phyloP scores from a whole-genome alignment of 2,113 vertebrate genomes.

The Epinephelus moara region DNA sequence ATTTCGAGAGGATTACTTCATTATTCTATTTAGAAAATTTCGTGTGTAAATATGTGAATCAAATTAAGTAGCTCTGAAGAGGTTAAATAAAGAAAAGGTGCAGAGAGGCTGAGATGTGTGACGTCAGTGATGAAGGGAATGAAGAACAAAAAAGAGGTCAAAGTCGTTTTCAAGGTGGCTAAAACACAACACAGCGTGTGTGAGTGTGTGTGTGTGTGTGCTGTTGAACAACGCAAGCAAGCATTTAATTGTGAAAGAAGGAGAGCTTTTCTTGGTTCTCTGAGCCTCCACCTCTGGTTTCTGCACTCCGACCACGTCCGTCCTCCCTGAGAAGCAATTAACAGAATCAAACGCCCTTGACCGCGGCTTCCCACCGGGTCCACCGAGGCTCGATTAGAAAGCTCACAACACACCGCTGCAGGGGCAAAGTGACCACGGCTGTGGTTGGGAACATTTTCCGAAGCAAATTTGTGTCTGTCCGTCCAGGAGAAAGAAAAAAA shows the following conservation, averaged over 20 bases:
- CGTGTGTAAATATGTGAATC: no score
- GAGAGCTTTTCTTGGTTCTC: not conserved
- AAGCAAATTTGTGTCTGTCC: not conserved
- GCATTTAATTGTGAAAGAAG: conserved; percentile 19
- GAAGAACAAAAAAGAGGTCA: conserved; percentile 11
- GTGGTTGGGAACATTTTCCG: not conserved
- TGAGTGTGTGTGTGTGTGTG: not conserved
- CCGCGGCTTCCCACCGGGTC: conserved; percentile 17
- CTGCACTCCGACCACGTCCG: conserved; percentile 57
- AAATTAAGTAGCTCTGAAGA: not conserved
- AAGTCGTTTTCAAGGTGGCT: conserved; percentile 24
- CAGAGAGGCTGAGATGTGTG: not conserved
- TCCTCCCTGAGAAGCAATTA: conserved; percentile 70
- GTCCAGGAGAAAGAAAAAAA: not conserved
- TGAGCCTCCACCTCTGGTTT: not conserved
- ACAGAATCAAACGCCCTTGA: conserved; percentile 71
- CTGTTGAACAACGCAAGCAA: not conserved
- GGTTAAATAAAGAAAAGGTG: not conserved
- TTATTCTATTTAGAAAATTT: not conserved
- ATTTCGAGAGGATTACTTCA: not conserved
- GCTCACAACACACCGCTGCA: not conserved
- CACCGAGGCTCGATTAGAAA: not conserved
- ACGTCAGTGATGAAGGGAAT: not conserved
- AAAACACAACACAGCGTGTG: not conserved
- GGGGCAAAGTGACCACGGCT: not conserved